These are phyloP conservation scores for Halictus rubicundus DNA, from an alignment of 1,140 invertebrate species.

Conservation along the genomic window DNA sequence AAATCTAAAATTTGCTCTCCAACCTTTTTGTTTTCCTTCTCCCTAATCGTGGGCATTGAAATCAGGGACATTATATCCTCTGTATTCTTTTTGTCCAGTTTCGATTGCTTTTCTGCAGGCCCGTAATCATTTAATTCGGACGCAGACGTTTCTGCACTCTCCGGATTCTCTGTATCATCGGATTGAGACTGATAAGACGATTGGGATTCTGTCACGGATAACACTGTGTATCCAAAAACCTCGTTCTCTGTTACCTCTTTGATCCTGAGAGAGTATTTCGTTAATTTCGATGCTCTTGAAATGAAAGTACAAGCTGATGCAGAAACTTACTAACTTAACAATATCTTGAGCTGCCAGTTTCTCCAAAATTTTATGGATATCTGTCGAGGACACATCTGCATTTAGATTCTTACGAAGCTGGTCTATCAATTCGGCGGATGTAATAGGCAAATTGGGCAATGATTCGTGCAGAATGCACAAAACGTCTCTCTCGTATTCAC, in stretches of 20 bases:
- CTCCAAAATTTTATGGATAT: slow-evolving; percentile 89
- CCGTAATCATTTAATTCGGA: slow-evolving; percentile 72
- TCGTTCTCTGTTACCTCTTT: slow-evolving; percentile 79
- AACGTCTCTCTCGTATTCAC: slow-evolving; percentile 79
- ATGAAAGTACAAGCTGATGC: not conserved
- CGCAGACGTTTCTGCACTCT: slow-evolving; percentile 65
- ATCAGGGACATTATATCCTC: slow-evolving; percentile 87
- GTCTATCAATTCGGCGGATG: slow-evolving; percentile 85
- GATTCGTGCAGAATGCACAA: slow-evolving; percentile 89
- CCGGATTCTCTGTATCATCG: slow-evolving; percentile 66
- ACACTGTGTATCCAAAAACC: slow-evolving; percentile 76
- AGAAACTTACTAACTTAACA: slow-evolving; percentile 82
- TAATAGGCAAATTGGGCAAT: slow-evolving; percentile 88
- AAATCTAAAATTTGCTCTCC: slow-evolving; percentile 97
- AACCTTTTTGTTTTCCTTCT: slow-evolving; percentile 97
- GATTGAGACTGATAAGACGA: slow-evolving; percentile 68
- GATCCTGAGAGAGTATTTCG: slow-evolving; percentile 65
- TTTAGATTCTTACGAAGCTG: slow-evolving; percentile 84
- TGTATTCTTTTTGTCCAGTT: slow-evolving; percentile 72
- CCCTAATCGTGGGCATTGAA: slow-evolving; percentile 95
- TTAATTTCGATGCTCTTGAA: slow-evolving; percentile 18
- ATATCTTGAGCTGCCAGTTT: slow-evolving; percentile 94
- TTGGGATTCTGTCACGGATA: slow-evolving; percentile 73
- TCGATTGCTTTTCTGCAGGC: slow-evolving; percentile 71
- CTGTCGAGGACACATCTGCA: slow-evolving; percentile 82